These are phyloP conservation scores for Heliconius hewitsoni DNA, from an alignment of 1,140 invertebrate species.

Conservation along the genomic window DNA sequence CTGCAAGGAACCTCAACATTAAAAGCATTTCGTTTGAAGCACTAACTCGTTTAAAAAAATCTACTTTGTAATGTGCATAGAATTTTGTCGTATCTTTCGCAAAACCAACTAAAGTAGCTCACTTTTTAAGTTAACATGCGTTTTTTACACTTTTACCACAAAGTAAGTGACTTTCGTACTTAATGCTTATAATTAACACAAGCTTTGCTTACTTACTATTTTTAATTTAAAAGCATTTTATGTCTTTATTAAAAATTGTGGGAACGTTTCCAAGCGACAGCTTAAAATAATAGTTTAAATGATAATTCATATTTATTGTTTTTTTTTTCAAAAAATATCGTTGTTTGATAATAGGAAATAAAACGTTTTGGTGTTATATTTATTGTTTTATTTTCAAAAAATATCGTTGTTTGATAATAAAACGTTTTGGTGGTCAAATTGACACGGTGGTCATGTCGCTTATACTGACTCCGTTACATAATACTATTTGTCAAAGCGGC, in stretches of 20 bases:
- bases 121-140: slow-evolving; percentile 20
- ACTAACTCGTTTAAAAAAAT: slow-evolving; percentile 31
- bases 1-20: slow-evolving; percentile 30
- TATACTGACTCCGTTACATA: slow-evolving; percentile 13
- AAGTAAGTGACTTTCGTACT: slow-evolving; percentile 15
- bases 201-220: slow-evolving; percentile 16
- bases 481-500: slow-evolving; percentile 25
- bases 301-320: too few species aligned
- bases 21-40: slow-evolving; percentile 35
- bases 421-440: not conserved
- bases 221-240: slow-evolving; percentile 7
- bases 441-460: not conserved
- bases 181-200: slow-evolving; percentile 18
- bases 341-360: not conserved
- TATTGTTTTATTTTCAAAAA: too few species aligned
- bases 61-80: slow-evolving; percentile 31
- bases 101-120: slow-evolving; percentile 21
- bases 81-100: slow-evolving; percentile 26
- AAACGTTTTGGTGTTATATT: not conserved
- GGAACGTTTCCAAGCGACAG: not conserved
- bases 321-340: too few species aligned
- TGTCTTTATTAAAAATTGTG: not conserved
- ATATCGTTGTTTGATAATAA: not conserved
- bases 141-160: slow-evolving; percentile 19
- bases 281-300: not conserved